Conservation (phyloP, 2,797 vertebrate species). For the Sebastes minor region DNA sequence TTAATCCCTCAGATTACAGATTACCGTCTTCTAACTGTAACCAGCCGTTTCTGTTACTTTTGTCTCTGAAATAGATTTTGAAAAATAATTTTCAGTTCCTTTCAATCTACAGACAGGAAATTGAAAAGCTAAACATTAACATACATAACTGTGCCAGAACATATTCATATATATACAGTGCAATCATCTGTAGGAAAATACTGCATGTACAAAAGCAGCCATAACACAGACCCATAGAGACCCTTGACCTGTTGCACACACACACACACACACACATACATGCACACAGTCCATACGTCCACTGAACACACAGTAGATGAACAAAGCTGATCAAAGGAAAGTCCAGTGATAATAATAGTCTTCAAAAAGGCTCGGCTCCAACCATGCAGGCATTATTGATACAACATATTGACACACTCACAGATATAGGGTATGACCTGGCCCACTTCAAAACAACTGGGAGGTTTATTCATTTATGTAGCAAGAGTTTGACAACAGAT, state of each 20-base stretch:
- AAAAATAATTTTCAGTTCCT: not conserved
- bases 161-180: not conserved
- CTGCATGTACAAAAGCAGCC: not conserved
- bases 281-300: not conserved
- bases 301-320: not conserved
- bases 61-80: not conserved
- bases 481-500: not conserved
- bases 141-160: not conserved
- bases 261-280: not conserved
- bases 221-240: not conserved
- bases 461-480: not conserved
- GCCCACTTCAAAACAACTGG: not conserved
- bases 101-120: not conserved
- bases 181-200: not conserved
- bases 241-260: not conserved
- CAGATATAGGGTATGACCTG: not conserved
- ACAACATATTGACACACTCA: not conserved
- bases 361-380: not conserved
- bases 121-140: not conserved
- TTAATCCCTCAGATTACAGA: slow-evolving; percentile 9
- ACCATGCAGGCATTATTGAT: not conserved
- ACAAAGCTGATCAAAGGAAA: not conserved
- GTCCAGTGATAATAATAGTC: not conserved
- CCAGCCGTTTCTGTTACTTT: not conserved
- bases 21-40: not conserved